phyloP scores from a whole-genome alignment of 2,113 vertebrate genomes.

The Phasianus colchicus region DNA sequence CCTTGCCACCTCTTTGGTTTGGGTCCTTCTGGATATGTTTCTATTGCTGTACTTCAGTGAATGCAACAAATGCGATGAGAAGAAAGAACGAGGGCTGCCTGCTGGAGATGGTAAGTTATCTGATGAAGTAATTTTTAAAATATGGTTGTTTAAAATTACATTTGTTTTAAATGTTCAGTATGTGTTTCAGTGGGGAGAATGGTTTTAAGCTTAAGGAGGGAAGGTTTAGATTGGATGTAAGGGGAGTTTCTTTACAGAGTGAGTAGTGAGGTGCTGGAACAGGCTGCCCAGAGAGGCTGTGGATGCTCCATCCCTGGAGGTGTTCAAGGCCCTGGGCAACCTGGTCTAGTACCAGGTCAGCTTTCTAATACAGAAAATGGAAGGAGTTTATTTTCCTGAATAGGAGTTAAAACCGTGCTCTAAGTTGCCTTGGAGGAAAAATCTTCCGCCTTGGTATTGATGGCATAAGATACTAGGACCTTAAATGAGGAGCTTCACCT shows the following conservation, averaged over 20 bases:
- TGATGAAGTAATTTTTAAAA: neutral
- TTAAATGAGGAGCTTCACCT: neutral
- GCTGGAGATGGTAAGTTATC: conserved; percentile 83
- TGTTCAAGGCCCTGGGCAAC: no score
- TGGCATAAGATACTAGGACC: neutral
- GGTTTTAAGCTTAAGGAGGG: no score
- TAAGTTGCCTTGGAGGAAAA: neutral
- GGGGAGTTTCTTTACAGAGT: no score
- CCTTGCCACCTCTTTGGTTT: conserved; percentile 97
- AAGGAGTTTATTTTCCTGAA: neutral
- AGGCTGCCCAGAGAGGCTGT: no score
- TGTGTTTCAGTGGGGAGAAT: rapidly evolving
- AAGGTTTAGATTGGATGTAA: no score
- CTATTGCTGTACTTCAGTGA: conserved; percentile 99
- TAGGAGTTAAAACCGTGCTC: neutral
- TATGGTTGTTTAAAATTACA: neutral
- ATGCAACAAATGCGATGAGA: conserved; percentile 99
- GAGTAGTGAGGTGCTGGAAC: no score
- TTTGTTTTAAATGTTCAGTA: neutral
- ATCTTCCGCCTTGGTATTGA: neutral
- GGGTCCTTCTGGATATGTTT: conserved; percentile 99
- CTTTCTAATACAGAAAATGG: neutral
- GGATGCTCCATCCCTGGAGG: no score
- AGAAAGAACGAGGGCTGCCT: conserved; percentile 93
- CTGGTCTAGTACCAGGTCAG: neutral